Evolutionary conservation across 2,113 vertebrate genomes (phyloP).

Genomic region (Hystrix brachyura): DNA sequence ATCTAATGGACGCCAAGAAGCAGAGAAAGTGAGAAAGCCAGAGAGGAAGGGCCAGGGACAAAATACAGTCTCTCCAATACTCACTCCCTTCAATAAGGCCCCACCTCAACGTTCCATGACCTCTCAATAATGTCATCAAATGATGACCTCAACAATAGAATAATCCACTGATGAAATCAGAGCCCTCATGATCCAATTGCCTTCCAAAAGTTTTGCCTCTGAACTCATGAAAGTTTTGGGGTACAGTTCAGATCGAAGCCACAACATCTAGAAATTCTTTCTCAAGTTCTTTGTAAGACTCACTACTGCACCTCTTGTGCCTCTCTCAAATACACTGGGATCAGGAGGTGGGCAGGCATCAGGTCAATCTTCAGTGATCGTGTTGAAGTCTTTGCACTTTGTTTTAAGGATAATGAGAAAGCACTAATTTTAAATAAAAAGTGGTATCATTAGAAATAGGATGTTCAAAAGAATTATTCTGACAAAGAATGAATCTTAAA

Average conservation of each 20-base stretch:
- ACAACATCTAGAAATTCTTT: background rate
- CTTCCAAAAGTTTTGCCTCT: background rate
- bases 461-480: background rate
- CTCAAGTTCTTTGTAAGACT: background rate
- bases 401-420: background rate
- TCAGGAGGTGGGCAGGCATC: background rate
- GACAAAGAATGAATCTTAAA: background rate
- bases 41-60: background rate
- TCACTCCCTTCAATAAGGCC: background rate
- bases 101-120: background rate
- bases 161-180: background rate
- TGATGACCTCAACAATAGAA: background rate
- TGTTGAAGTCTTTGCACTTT: background rate
- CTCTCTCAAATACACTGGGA: background rate
- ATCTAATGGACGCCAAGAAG: background rate
- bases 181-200: background rate
- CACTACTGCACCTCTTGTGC: background rate
- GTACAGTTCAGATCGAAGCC: background rate
- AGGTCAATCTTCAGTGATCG: background rate
- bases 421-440: background rate
- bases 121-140: background rate
- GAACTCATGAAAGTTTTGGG: background rate
- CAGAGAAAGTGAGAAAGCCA: background rate
- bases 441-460: background rate
- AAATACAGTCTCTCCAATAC: background rate